A percentile compares a stretch with the other conserved stretches of the same genome.
Evolutionary conservation across 2,113 vertebrate genomes (phyloP).

Genomic region (Callipepla californica): DNA sequence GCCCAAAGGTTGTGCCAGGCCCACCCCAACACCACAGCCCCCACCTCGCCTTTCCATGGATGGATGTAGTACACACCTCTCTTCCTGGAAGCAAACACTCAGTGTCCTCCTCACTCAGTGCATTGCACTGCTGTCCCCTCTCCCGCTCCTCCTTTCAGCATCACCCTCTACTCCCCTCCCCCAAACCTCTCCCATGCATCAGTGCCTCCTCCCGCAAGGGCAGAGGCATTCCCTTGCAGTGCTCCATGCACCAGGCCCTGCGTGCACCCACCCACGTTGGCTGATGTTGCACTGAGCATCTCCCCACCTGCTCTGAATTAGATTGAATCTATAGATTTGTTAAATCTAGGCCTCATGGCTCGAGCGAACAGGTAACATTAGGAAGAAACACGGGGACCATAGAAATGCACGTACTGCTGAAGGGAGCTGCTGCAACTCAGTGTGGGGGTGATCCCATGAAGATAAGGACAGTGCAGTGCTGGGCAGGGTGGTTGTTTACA

Average conservation of each 20-base stretch:
- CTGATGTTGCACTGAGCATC: rapidly evolving
- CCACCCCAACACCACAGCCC: neutral
- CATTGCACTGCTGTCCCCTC: neutral
- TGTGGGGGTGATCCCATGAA: too few species aligned
- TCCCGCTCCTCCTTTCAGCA: neutral
- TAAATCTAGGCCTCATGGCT: too few species aligned
- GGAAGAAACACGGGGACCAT: too few species aligned
- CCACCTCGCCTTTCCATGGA: neutral
- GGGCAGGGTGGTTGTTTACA: too few species aligned
- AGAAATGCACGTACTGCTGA: too few species aligned
- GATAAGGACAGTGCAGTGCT: too few species aligned
- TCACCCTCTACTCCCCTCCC: neutral
- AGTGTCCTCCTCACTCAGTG: neutral
- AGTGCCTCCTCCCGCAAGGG: neutral
- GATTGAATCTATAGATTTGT: too few species aligned
- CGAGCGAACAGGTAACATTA: too few species aligned
- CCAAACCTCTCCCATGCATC: neutral
- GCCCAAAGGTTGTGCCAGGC: neutral
- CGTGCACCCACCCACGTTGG: rapidly evolving
- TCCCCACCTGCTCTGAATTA: too few species aligned
- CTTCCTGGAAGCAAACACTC: neutral
- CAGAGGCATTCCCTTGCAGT: neutral
- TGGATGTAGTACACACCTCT: neutral
- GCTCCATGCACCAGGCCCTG: neutral
- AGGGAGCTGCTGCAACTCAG: too few species aligned